These are phyloP conservation scores for Gadus macrocephalus DNA, from an alignment of 2,113 vertebrate genomes.

Conservation along the genomic window DNA sequence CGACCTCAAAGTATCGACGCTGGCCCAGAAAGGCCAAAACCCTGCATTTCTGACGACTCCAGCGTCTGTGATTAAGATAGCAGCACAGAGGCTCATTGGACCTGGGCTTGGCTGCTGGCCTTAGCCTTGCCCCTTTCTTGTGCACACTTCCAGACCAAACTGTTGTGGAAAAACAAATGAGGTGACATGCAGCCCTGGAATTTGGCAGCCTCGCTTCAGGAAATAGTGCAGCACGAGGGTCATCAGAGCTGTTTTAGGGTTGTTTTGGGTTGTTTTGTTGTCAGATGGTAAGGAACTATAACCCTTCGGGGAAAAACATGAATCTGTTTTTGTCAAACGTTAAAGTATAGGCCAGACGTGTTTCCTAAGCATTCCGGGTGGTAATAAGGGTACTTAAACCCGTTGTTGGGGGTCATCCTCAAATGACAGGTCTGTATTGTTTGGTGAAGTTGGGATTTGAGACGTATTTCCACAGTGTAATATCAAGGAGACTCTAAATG, in stretches of 20 bases:
- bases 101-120: not conserved
- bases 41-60: constrained; percentile 9
- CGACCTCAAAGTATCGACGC: no score
- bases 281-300: not conserved
- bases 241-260: constrained; percentile 10
- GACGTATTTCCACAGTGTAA: not conserved
- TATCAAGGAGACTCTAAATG: constrained; percentile 26
- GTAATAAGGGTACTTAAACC: constrained; percentile 22
- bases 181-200: constrained; percentile 26
- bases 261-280: constrained; percentile 15
- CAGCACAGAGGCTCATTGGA: not conserved
- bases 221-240: constrained; percentile 10
- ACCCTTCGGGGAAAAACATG: no score
- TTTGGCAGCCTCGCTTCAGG: constrained; percentile 27
- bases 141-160: constrained; percentile 35
- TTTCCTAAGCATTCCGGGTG: not conserved
- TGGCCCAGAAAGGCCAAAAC: not conserved
- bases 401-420: not conserved
- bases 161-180: constrained; percentile 29
- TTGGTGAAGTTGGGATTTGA: not conserved
- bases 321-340: not conserved
- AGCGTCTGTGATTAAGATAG: constrained; percentile 21
- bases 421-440: not conserved
- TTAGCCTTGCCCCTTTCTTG: constrained; percentile 12
- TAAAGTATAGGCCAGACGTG: not conserved